Evolutionary conservation across 2,113 vertebrate species (phyloP).

Genomic region (Hypocryptadius cinnamomeus): DNA sequence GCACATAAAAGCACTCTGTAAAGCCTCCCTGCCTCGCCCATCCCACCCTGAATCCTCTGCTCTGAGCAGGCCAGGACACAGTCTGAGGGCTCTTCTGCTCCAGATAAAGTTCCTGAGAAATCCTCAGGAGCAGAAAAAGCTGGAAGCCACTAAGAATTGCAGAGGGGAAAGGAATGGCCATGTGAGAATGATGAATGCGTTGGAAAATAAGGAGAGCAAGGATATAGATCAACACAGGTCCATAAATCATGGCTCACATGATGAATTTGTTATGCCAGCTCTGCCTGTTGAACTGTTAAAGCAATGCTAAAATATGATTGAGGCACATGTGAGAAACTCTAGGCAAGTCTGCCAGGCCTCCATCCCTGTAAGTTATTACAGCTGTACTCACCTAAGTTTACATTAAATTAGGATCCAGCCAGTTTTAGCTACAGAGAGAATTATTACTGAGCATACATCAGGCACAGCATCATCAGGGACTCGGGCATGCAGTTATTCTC

Average conservation of each 20-base stretch:
- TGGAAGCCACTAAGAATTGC: not conserved
- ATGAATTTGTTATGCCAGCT: conserved; percentile 28
- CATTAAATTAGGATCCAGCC: not conserved
- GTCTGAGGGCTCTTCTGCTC: not conserved
- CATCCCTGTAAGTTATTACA: not conserved
- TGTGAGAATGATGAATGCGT: not conserved
- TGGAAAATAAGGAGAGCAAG: not conserved
- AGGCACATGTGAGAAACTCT: not conserved
- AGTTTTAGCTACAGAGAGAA: not conserved
- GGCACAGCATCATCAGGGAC: not conserved
- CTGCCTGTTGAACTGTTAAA: not conserved
- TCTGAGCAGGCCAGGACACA: not conserved
- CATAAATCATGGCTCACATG: conserved; percentile 13
- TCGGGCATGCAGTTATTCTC: not conserved
- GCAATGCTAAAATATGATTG: not conserved
- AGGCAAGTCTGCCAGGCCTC: not conserved
- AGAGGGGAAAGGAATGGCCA: conserved; percentile 3
- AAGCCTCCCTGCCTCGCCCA: not conserved
- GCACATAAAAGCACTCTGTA: accelerated
- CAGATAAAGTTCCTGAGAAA: not conserved
- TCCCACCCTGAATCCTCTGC: not conserved
- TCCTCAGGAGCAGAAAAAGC: not conserved
- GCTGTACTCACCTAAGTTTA: not conserved
- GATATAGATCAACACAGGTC: not conserved
- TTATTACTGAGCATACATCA: not conserved